A percentile compares a stretch with the other conserved stretches of the same genome.
These are phyloP conservation scores for western clawed frog (Xenopus tropicalis) DNA, from an alignment of 2,113 vertebrate species.

Conservation along the genomic window UCB_Xtro_10.0 CM004447.2:31287001-31287500, in stretches of 20 bases:
- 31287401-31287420: conserved; percentile 62
- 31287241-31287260: conserved; percentile 79
- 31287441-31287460: conserved; percentile 67
- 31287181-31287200: conserved; percentile 96
- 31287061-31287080: conserved; percentile 85
- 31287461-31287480: conserved; percentile 91
- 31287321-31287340: conserved; percentile 56
- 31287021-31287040: conserved; percentile 74
- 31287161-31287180: conserved; percentile 98
- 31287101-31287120: conserved; percentile 94
- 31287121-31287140: conserved; percentile 94
- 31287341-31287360: conserved; percentile 68
- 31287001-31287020: conserved; percentile 67
- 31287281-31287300: conserved; percentile 54
- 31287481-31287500: conserved; percentile 95
- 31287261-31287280: conserved; percentile 63
- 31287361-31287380: conserved; percentile 76
- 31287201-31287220: conserved; percentile 63
- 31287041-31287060: conserved; percentile 73
- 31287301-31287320: conserved; percentile 58
- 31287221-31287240: conserved; percentile 80
- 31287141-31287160: conserved; percentile 86
- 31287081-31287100: conserved; percentile 94
- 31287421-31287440: conserved; percentile 58
- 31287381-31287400: conserved; percentile 64